phyloP scores from a whole-genome alignment of 2,113 vertebrate species.

The Fulica atra region DNA sequence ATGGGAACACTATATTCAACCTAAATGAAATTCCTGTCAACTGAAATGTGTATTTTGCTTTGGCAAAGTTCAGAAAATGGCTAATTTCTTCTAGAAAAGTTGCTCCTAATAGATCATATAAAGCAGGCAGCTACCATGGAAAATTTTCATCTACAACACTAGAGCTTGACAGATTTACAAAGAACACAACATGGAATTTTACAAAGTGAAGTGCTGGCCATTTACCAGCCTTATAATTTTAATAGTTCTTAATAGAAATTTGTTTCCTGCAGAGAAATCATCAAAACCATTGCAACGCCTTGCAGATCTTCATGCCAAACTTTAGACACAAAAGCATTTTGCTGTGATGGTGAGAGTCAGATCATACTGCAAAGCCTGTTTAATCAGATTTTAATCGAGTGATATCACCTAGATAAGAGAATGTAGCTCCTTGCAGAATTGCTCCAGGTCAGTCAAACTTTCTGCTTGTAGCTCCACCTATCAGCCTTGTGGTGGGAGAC shows the following conservation, averaged over 20 bases:
- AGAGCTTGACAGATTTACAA: not conserved
- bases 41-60: not conserved
- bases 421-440: not conserved
- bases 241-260: not conserved
- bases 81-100: not conserved
- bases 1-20: not conserved
- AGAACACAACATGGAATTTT: constrained; percentile 2
- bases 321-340: not conserved
- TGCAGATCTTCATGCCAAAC: not conserved
- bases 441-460: not conserved
- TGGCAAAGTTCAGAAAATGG: not conserved
- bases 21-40: not conserved
- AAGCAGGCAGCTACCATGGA: not conserved
- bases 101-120: not conserved
- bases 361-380: not conserved
- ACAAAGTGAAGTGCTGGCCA: not conserved
- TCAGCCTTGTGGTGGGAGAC: not conserved
- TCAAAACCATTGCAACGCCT: not conserved
- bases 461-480: not conserved
- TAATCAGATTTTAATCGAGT: not conserved
- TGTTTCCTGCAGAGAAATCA: not conserved
- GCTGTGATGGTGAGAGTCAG: not conserved
- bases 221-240: constrained; percentile 1
- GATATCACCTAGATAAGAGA: not conserved
- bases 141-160: not conserved